Percentiles rank a stretch among this genome's conserved stretches.
Conservation (phyloP, 2,888 invertebrate genomes). For the Ectemnius continuus region DNA sequence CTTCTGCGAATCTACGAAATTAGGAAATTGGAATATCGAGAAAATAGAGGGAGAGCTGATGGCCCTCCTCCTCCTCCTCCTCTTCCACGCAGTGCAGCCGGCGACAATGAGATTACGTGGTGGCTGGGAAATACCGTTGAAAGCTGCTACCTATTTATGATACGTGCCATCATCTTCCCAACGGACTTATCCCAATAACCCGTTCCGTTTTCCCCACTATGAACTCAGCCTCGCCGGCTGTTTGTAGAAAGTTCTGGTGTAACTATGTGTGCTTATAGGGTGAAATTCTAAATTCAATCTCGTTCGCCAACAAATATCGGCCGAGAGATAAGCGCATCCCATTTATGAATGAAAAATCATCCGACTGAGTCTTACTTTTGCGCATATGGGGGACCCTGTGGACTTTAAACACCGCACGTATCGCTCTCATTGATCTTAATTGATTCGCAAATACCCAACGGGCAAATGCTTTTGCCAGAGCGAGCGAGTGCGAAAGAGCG, state of each 20-base stretch:
- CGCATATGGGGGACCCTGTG: background rate
- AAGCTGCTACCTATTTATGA: constrained; percentile 24
- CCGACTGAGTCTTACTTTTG: background rate
- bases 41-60: background rate
- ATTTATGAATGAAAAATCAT: background rate
- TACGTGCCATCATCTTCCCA: background rate
- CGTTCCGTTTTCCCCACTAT: background rate
- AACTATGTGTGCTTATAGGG: too few relatives aligned
- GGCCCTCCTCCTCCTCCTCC: background rate
- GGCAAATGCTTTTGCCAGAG: constrained; percentile 4
- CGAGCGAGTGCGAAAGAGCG: too few relatives aligned
- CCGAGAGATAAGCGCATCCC: background rate
- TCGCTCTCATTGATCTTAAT: constrained; percentile 26
- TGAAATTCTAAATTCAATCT: constrained; percentile 13
- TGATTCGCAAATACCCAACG: constrained; percentile 38
- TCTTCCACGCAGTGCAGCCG: background rate
- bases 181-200: constrained; percentile 4
- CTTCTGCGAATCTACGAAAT: background rate
- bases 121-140: constrained; percentile 15
- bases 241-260: too few relatives aligned
- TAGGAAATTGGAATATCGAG: constrained; percentile 4
- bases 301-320: background rate
- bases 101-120: constrained; percentile 11
- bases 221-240: background rate
- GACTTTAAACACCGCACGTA: background rate